Evolutionary conservation across 2,113 vertebrate genomes (phyloP).

Genomic region (Harpagus bidentatus): DNA sequence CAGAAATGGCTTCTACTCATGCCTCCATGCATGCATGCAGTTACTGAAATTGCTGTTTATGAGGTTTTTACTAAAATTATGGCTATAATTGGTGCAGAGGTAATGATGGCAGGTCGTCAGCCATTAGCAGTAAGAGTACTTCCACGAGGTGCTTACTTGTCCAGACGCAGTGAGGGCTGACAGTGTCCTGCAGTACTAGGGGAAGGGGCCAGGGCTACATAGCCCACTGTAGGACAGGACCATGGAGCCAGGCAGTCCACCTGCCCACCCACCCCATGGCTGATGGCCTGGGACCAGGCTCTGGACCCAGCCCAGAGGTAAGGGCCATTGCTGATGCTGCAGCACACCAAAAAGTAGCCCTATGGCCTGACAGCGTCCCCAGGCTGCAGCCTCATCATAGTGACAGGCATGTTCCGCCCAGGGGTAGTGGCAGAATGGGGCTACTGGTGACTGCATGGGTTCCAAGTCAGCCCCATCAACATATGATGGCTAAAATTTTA

Average conservation of each 20-base stretch:
- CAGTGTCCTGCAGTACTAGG: neutral
- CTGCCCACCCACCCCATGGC: neutral
- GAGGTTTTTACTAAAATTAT: neutral
- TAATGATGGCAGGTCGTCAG: neutral
- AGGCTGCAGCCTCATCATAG: neutral
- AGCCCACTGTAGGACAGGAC: neutral
- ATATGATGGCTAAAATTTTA: neutral
- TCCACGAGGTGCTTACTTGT: neutral
- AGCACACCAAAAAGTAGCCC: neutral
- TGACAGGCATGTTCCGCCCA: neutral
- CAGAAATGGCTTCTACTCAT: neutral
- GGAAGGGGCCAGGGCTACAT: rapidly evolving
- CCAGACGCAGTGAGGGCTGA: neutral
- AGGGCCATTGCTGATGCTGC: neutral
- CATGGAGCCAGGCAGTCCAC: neutral
- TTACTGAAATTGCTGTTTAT: neutral
- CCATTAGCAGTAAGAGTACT: neutral
- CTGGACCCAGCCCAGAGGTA: neutral
- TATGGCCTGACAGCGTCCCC: too few relatives aligned
- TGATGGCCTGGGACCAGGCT: neutral
- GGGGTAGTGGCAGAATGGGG: neutral
- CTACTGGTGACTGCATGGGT: neutral
- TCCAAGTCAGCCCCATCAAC: too few relatives aligned
- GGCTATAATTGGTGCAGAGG: neutral
- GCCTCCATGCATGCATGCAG: neutral